phyloP scores from a whole-genome alignment of 2,797 vertebrate genomes.

The Pseudopleuronectes americanus region DNA sequence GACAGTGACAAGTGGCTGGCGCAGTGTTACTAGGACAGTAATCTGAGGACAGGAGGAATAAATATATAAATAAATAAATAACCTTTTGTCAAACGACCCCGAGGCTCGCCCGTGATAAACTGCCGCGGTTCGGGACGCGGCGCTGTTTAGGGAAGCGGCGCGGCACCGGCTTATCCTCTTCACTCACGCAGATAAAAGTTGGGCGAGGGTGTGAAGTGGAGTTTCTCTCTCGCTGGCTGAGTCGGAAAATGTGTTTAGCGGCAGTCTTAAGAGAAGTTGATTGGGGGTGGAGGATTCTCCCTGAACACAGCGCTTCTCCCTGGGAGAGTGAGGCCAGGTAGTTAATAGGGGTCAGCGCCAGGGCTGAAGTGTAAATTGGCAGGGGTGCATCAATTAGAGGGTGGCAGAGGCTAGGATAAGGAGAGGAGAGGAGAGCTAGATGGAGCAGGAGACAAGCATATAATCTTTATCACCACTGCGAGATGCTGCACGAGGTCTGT shows the following conservation, averaged over 20 bases:
- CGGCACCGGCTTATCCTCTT: slow-evolving; percentile 54
- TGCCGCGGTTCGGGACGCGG: slow-evolving; percentile 31
- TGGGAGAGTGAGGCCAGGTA: slow-evolving; percentile 84
- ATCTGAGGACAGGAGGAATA: slow-evolving; percentile 57
- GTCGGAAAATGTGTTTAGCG: slow-evolving; percentile 80
- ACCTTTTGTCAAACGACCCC: slow-evolving; percentile 64
- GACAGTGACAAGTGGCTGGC: slow-evolving; percentile 78
- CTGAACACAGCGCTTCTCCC: slow-evolving; percentile 81
- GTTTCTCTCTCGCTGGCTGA: slow-evolving; percentile 58
- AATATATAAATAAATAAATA: slow-evolving; percentile 54
- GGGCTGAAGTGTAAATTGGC: slow-evolving; percentile 88
- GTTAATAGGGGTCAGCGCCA: slow-evolving; percentile 88
- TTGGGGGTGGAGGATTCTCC: slow-evolving; percentile 80
- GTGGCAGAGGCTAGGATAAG: slow-evolving; percentile 86
- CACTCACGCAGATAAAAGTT: slow-evolving; percentile 74
- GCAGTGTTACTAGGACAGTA: slow-evolving; percentile 70
- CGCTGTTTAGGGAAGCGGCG: slow-evolving; percentile 34
- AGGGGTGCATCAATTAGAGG: slow-evolving; percentile 88
- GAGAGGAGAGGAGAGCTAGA: slow-evolving; percentile 75
- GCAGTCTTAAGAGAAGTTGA: slow-evolving; percentile 78
- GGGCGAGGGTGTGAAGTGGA: slow-evolving; percentile 48
- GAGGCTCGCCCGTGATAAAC: slow-evolving; percentile 62
- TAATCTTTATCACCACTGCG: slow-evolving; percentile 78
- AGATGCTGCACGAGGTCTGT: slow-evolving; percentile 63
- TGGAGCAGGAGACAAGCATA: slow-evolving; percentile 76